A percentile compares a stretch with the other conserved stretches of the same genome.
phyloP scores from a whole-genome alignment of 1,140 invertebrate genomes.

The Aphidius ervi region DNA sequence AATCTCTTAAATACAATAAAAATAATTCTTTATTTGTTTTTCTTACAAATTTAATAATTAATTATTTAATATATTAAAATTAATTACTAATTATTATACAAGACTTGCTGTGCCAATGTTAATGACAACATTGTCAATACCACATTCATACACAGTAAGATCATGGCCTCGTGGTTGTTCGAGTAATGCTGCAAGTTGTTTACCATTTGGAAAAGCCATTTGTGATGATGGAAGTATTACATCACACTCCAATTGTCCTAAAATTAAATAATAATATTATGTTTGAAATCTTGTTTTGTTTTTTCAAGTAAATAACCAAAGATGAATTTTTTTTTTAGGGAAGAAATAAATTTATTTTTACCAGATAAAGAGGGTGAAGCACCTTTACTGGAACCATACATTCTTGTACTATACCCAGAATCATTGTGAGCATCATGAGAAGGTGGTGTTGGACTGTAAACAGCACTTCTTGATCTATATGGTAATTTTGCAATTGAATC shows the following conservation, averaged over 20 bases:
- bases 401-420: constrained; percentile 73
- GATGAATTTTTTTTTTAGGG: background rate
- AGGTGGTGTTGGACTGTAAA: constrained; percentile 46
- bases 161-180: constrained; percentile 40
- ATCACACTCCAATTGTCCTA: constrained; percentile 41
- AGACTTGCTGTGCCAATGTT: constrained; percentile 42
- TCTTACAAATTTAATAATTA: background rate
- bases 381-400: constrained; percentile 72
- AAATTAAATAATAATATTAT: constrained; percentile 10
- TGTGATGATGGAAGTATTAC: constrained; percentile 34
- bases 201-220: constrained; percentile 33
- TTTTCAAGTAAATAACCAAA: background rate
- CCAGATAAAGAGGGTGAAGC: constrained; percentile 72
- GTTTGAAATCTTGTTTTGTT: no score
- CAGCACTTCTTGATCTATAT: constrained; percentile 46
- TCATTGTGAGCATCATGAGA: constrained; percentile 66
- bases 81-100: constrained; percentile 26
- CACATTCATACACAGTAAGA: constrained; percentile 37
- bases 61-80: background rate
- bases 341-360: constrained; percentile 25
- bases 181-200: constrained; percentile 36
- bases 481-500: constrained; percentile 43
- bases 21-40: no score
- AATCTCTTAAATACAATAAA: no score
- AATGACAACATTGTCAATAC: constrained; percentile 39